Conservation (phyloP, 2,797 vertebrate genomes). For the Platyrinchus mystaceus region DNA sequence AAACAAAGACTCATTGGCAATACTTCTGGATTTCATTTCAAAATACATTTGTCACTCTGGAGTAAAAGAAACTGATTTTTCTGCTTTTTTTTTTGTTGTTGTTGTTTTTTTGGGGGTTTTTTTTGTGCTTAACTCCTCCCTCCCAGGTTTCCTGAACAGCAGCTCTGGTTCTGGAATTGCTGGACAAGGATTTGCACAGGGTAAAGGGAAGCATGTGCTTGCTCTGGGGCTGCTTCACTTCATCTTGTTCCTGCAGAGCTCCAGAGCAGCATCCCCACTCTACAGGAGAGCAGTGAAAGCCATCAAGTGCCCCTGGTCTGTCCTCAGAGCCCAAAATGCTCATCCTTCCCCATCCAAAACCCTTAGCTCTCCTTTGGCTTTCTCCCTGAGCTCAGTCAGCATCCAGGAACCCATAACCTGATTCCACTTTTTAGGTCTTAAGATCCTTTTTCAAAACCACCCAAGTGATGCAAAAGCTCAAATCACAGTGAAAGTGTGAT, state of each 20-base stretch:
- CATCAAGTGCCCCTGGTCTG: too few species aligned
- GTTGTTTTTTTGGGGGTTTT: constrained; percentile 39
- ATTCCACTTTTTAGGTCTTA: not conserved
- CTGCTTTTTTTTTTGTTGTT: constrained; percentile 36
- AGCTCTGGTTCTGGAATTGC: not conserved
- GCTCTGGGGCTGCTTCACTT: not conserved
- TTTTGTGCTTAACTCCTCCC: constrained; percentile 54
- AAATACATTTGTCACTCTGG: constrained; percentile 71
- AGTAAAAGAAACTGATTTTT: constrained; percentile 77
- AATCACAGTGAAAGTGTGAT: accelerated
- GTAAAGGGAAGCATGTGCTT: not conserved
- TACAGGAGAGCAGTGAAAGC: not conserved
- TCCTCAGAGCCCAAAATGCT: not conserved
- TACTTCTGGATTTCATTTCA: constrained; percentile 77
- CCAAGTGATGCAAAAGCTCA: not conserved
- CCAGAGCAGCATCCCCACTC: not conserved
- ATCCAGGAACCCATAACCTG: not conserved
- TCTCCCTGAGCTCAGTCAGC: not conserved
- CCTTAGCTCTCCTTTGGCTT: not conserved
- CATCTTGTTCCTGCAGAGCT: not conserved
- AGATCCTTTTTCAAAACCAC: not conserved
- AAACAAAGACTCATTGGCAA: constrained; percentile 82
- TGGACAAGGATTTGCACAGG: not conserved
- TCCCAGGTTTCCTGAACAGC: not conserved
- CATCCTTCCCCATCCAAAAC: accelerated